Base-by-base conservation (phyloP, 2,888 invertebrate species). In the Chouioia cunea region DNA sequence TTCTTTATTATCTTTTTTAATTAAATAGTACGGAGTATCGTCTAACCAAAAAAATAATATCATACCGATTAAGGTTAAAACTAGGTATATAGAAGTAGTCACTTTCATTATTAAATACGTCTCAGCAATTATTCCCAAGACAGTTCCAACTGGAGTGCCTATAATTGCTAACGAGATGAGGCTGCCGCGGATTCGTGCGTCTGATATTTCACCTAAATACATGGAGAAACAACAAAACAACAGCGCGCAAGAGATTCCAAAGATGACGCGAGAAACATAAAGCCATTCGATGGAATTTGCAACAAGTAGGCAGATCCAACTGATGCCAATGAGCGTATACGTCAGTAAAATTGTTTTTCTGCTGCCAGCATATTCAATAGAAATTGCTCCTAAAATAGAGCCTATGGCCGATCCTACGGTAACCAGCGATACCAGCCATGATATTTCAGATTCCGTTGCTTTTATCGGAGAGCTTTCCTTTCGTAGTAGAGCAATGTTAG, bases 161-260 rank as follows among this genome's bases (percentile, higher is more conserved):
- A 79, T 46, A 0, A 79, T 76, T 52, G 80, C 77, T 2, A 82
- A 20, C 0, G 78, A 74, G 0, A 83, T 77, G 15, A 83, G 43
- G 0, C 79, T 77, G 1, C 84, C 84, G 0, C 84, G 79, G 14
- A 83, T 81, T 3, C 59, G 75, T 1, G 80, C 78, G 16, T 73
- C 73, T 0, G 79, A 77, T 22, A 81, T 76, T 48, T 82, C 82
- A 0, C 79, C 81, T 8, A 81, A 60, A 73, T 79, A 82, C 4
- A 81, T 68, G 0, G 80, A 78, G 47, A 78, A 80, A 16, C 76
- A 74, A 14, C 73, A 73, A 70, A 76, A 78, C 43, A 76, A 76
- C 69, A 78, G 74, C 15, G 80, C 79, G 63, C 77, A 72, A 1
- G 76, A 75, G 4, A 80, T 23, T n/a, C 79, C 80, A 2, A 75